phyloP scores from a whole-genome alignment of 2,113 vertebrate genomes.

The Tychaedon coryphoeus region DNA sequence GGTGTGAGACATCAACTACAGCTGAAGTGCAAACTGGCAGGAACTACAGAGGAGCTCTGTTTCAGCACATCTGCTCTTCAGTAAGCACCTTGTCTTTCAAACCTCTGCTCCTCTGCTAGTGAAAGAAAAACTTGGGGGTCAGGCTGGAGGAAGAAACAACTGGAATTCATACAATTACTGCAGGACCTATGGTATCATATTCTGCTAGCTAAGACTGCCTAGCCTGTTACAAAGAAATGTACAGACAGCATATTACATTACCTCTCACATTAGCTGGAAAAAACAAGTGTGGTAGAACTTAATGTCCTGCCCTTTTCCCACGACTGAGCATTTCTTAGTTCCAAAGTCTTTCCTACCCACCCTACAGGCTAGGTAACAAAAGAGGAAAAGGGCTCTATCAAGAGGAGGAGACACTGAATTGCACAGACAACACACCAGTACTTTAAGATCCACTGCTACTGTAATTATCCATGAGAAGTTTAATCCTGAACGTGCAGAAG shows the following conservation, averaged over 20 bases:
- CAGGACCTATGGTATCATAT: not conserved
- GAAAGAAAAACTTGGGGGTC: not conserved
- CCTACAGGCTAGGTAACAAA: not conserved
- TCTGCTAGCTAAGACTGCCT: not conserved
- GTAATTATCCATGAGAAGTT: slow-evolving; percentile 8
- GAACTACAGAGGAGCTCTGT: not conserved
- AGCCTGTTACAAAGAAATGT: not conserved
- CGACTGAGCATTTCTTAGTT: not conserved
- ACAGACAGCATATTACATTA: not conserved
- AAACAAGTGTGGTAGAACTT: not conserved
- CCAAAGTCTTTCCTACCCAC: not conserved
- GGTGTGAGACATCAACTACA: not conserved
- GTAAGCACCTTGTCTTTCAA: not conserved
- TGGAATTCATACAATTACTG: not conserved
- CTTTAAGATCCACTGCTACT: not conserved
- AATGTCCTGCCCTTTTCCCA: not conserved
- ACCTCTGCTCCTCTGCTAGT: not conserved
- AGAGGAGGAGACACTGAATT: not conserved
- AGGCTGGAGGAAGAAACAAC: not conserved
- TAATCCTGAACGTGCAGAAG: not conserved
- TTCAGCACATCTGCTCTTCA: not conserved
- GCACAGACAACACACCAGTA: not conserved
- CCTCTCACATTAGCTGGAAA: not conserved
- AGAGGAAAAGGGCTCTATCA: not conserved
- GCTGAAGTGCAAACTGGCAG: not conserved